Evolutionary conservation across 92 coral and sea anemone species (phyloP), one percentile per base, ranked within the genome.

Genomic region (Phymanthus crucifer): DNA sequence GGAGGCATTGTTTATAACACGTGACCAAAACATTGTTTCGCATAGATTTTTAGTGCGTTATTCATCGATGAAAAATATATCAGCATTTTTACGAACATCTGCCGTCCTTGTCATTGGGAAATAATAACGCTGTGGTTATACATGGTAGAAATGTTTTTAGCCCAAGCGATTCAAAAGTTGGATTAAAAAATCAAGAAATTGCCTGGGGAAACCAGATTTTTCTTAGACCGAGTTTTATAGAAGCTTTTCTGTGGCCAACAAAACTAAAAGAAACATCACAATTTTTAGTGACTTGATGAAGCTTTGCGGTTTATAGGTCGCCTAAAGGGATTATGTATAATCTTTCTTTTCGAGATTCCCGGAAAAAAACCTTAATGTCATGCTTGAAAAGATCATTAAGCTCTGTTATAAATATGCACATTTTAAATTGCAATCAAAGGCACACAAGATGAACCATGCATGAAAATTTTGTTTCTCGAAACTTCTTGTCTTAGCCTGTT

Each of bases 71-170:
- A 74, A 48, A 36, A 19, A 21, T 29, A 74, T 43, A 74, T 74
- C 58, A 73, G 61, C 61, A 73, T 74, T 47, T 47, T 35, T 14
- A 6, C 4, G 38, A 77, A 32, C 81, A 77, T 71, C 81, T 77
- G 81, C 46, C 81, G 14, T 1, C 29, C 32, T 24, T 6, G 35
- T 61, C 35, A 61, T 61, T 61, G 35, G 35, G 29, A 12, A 27
- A 27, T 24, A 2, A 61, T 7, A 6, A 61, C 29, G 12, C 29
- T 61, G 33, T 12, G 68, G 33, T 61, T 7, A 24, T 61, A 18
- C 0, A n/a, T 5, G 29, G n/a, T n/a, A n/a, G n/a, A n/a, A 61
- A 61, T 61, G 29, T 61, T 24, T 12, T 13, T 27, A 27, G 29
- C 68, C 10, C 48, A 54, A 21, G 4, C 27, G 6, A 21, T 54